Percentiles rank a stretch among this genome's conserved stretches.
Conservation (phyloP, 2,888 invertebrate species). For the Drosophila formosana region DNA sequence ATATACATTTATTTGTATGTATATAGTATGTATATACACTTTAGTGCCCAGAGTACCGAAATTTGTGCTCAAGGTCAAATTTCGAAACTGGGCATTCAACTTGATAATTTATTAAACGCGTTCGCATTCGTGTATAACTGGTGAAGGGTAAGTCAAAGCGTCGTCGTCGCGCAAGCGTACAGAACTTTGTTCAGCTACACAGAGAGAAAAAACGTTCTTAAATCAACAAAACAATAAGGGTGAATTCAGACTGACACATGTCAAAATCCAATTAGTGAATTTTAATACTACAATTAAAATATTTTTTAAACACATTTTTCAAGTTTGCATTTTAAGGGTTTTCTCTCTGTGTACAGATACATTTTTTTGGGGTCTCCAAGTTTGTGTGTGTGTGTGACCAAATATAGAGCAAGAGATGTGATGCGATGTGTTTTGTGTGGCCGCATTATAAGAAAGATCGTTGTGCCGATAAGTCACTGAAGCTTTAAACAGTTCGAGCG, state of each 20-base stretch:
- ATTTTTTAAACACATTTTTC: too few relatives aligned
- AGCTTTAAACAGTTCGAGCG: constrained; percentile 28
- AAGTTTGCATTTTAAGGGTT: too few relatives aligned
- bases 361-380: constrained; percentile 2
- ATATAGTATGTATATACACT: constrained; percentile 20
- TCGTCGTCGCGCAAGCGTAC: constrained; percentile 64
- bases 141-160: constrained; percentile 58
- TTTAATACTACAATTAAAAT: too few relatives aligned
- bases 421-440: constrained; percentile 31
- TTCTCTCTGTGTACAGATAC: constrained; percentile 12
- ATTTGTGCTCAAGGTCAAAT: constrained; percentile 83
- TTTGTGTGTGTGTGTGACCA: constrained; percentile 25
- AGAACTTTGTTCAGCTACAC: constrained; percentile 50
- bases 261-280: too few relatives aligned
- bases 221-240: too few relatives aligned
- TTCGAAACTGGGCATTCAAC: constrained; percentile 83
- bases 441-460: constrained; percentile 51
- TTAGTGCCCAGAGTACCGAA: constrained; percentile 61
- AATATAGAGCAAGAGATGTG: constrained; percentile 54
- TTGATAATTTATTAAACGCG: constrained; percentile 82
- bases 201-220: too few relatives aligned
- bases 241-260: too few relatives aligned
- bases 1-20: constrained; percentile 15
- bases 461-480: constrained; percentile 43
- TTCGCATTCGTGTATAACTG: constrained; percentile 72